A percentile compares a stretch with the other conserved stretches of the same genome.
phyloP scores from a whole-genome alignment of 2,113 vertebrate genomes.

The Anguilla japonica region DNA sequence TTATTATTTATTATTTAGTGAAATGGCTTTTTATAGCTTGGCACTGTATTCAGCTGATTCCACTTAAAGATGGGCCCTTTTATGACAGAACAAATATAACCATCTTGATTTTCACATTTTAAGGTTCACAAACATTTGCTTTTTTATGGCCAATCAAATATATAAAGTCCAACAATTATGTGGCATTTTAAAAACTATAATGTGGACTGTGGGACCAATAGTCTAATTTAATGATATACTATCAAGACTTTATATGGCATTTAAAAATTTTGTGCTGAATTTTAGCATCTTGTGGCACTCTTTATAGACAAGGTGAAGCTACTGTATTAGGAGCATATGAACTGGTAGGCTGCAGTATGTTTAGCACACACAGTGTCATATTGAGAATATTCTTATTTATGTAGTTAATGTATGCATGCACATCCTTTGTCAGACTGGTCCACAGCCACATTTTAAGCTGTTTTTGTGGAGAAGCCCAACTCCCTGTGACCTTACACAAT shows the following conservation, averaged over 20 bases:
- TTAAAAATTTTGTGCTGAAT: background rate
- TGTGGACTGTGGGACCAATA: background rate
- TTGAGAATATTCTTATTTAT: no score
- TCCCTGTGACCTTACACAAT: slow-evolving; percentile 70
- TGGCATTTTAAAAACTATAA: background rate
- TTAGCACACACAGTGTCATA: no score
- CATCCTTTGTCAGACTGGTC: background rate
- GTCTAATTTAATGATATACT: no score
- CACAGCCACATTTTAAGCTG: background rate
- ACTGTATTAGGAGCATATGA: background rate
- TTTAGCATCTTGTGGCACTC: slow-evolving; percentile 32
- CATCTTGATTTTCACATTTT: background rate
- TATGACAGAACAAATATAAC: background rate
- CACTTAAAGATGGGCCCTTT: slow-evolving; percentile 57
- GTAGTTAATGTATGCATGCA: background rate
- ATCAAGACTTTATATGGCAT: slow-evolving; percentile 28
- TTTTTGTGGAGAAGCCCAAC: slow-evolving; percentile 57
- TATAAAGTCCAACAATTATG: background rate
- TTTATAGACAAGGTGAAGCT: background rate
- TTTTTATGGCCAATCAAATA: background rate
- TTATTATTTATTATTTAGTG: slow-evolving; percentile 60
- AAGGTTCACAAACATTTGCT: background rate
- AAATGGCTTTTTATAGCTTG: slow-evolving; percentile 55
- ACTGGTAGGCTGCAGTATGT: background rate
- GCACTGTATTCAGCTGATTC: slow-evolving; percentile 55